phyloP scores from a whole-genome alignment of 2,888 invertebrate genomes.

The Mechanitis mazaeus region DNA sequence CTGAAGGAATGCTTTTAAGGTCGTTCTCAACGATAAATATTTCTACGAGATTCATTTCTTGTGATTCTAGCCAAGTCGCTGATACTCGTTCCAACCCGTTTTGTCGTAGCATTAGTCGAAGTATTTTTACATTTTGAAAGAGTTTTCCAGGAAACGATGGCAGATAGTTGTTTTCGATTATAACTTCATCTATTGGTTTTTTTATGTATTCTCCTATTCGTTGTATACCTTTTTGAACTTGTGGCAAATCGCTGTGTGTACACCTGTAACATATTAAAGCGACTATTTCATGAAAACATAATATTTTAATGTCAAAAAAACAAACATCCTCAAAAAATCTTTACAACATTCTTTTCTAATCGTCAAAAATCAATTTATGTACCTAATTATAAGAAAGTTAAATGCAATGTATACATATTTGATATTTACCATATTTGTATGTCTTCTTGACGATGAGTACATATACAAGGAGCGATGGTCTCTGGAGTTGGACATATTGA shows the following conservation, averaged over 20 bases:
- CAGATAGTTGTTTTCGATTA: constrained; percentile 90
- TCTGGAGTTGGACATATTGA: constrained; percentile 84
- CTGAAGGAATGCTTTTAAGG: constrained; percentile 85
- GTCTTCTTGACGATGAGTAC: constrained; percentile 85
- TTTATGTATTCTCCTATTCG: constrained; percentile 80
- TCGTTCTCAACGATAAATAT: constrained; percentile 91
- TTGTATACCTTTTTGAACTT: constrained; percentile 84
- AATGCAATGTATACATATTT: no score
- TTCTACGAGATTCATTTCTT: constrained; percentile 86
- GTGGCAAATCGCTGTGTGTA: constrained; percentile 90
- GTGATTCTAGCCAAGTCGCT: constrained; percentile 86
- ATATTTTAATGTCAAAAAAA: no score
- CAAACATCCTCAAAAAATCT: no score
- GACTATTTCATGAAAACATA: no score
- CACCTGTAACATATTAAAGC: constrained; percentile 79
- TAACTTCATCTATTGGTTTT: constrained; percentile 88
- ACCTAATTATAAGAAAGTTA: neutral
- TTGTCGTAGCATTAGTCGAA: constrained; percentile 88
- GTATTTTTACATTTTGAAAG: constrained; percentile 84
- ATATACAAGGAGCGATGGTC: constrained; percentile 87
- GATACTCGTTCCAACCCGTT: constrained; percentile 89
- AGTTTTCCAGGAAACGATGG: constrained; percentile 90
- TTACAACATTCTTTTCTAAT: no score
- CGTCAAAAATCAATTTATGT: neutral
- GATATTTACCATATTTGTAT: constrained; percentile 86